A percentile compares a stretch with the other conserved stretches of the same genome.
Evolutionary conservation across 2,888 invertebrate genomes (phyloP).

Genomic region (Sinohyriopsis cumingii): DNA sequence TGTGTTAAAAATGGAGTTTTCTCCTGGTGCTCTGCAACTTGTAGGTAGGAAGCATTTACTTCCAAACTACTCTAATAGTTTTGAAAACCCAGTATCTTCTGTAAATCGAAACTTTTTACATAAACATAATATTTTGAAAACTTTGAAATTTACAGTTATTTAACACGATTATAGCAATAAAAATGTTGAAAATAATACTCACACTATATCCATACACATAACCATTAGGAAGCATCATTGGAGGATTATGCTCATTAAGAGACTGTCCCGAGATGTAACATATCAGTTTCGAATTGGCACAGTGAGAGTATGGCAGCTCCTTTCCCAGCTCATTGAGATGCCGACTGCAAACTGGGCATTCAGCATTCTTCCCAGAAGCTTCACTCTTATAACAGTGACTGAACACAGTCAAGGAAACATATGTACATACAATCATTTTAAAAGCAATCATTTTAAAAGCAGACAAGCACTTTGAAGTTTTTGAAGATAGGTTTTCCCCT

Average conservation of each 20-base stretch:
- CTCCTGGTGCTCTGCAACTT: too few species aligned
- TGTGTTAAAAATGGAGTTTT: too few species aligned
- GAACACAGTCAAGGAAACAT: constrained; percentile 16
- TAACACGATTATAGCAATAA: too few species aligned
- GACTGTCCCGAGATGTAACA: constrained; percentile 92
- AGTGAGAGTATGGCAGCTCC: constrained; percentile 91
- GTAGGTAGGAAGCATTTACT: too few species aligned
- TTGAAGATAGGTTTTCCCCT: too few species aligned
- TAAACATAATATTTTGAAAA: background rate
- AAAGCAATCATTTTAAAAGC: too few species aligned
- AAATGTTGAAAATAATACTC: constrained; percentile 30
- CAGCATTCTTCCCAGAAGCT: constrained; percentile 77
- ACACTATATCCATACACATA: constrained; percentile 83
- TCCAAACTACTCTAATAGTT: too few species aligned
- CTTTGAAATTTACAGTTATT: background rate
- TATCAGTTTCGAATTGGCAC: constrained; percentile 94
- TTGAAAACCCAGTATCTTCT: too few species aligned
- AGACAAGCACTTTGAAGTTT: background rate
- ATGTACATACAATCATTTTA: too few species aligned
- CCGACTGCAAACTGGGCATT: constrained; percentile 94
- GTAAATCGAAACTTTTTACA: too few species aligned
- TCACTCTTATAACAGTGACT: constrained; percentile 71
- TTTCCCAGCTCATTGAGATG: constrained; percentile 90
- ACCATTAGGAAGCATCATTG: constrained; percentile 98
- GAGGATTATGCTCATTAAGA: constrained; percentile 97